A percentile compares a stretch with the other conserved stretches of the same genome.
Conservation (phyloP, 2,888 invertebrate species). For the Unio delphinus region DNA sequence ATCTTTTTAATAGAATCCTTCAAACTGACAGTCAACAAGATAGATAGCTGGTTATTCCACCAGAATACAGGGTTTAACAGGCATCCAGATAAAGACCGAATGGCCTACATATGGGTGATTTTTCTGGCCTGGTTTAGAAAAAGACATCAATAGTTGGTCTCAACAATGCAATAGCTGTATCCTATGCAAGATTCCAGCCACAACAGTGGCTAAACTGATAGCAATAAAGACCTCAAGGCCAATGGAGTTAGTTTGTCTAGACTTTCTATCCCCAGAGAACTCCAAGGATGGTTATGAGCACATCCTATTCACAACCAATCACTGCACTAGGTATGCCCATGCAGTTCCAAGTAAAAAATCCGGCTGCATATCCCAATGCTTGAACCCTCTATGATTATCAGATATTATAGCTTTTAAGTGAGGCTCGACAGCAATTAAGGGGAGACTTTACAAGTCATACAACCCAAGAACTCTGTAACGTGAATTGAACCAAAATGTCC, state of each 20-base stretch:
- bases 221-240: constrained; percentile 9
- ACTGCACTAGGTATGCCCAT: no score
- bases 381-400: constrained; percentile 11
- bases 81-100: no score
- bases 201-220: constrained; percentile 1
- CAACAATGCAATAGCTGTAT: not conserved
- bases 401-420: constrained; percentile 18
- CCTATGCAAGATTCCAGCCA: not conserved
- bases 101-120: no score
- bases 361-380: constrained; percentile 15
- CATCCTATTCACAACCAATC: no score
- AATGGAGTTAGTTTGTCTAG: constrained; percentile 26
- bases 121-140: no score
- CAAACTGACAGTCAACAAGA: no score
- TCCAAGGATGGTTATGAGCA: constrained; percentile 3
- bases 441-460: constrained; percentile 13
- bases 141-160: not conserved
- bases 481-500: constrained; percentile 4
- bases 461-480: constrained; percentile 12
- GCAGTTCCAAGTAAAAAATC: constrained; percentile 13
- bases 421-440: constrained; percentile 18
- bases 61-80: no score
- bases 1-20: no score
- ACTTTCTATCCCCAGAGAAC: constrained; percentile 19
- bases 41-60: no score